Evolutionary conservation across 2,113 vertebrate genomes (phyloP), one percentile per base, ranked within the genome.

Genomic region (Stigmatopora nigra): DNA sequence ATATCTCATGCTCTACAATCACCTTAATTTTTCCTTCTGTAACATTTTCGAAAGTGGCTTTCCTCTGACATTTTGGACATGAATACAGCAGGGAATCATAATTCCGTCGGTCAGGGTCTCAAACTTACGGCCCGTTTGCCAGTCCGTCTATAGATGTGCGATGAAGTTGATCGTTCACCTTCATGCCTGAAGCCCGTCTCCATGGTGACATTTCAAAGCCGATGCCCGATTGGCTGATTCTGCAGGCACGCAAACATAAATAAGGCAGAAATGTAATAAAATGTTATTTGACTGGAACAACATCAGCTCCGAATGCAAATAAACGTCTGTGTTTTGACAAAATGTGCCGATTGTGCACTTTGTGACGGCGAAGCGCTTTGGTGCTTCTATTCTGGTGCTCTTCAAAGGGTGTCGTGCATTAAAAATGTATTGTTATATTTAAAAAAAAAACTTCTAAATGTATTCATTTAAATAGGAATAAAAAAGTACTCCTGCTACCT

Each of bases 51-150:
- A 82, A 80, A 61, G 75, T 77, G 73, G 90, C 82, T 86, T 88
- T 86, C 76, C 85, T 86, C 73, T 90, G 91, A 91, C 92, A 93
- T 92, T 94, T 93, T 91, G 91, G 89, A 92, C 72, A 82, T 88
- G 91, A 87, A 90, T 92, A 91, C 81, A 84, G 91, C 63, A 3
- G 75, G 82, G 84, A 92, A 91, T 91, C 84, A 84, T 84, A 56
- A 81, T 84, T 86, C 63, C 64, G 65, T 63, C 46, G 83, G 80
- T 78, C 84, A 80, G 63, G 64, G 68, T 73, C 65, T 72, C 70
- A 78, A 77, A 84, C 85, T 78, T 75, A 64, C 5, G 19, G 51
- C 12, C 9, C 12, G 51, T 53, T 22, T 16, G 31, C 7, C 7
- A 14, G 56, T 17, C 8, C 16, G 31, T 17, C 25, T n/a, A 3